Conservation (phyloP, 2,888 invertebrate species). For the Erebia palarica region DNA sequence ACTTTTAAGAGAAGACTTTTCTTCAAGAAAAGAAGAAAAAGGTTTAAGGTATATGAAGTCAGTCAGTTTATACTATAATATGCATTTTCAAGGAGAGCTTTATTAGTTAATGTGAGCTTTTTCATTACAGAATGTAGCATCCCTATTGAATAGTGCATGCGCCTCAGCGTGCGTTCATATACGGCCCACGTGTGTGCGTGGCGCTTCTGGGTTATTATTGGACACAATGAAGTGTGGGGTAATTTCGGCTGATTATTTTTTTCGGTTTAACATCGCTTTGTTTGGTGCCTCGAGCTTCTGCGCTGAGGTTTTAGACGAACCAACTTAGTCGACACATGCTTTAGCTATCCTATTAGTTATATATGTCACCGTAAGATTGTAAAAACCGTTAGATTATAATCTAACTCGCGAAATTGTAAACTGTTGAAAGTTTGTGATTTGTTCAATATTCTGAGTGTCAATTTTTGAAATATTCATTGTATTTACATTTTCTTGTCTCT, state of each 20-base stretch:
- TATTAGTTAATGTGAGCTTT: background rate
- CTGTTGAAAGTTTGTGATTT: too few relatives aligned
- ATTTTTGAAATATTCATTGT: too few relatives aligned
- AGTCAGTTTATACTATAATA: background rate
- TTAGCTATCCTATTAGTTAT: too few relatives aligned
- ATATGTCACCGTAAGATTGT: too few relatives aligned
- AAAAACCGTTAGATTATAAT: too few relatives aligned
- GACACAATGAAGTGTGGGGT: conserved; percentile 64
- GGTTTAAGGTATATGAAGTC: too few relatives aligned
- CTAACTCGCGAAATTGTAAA: too few relatives aligned
- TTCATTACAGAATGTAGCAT: conserved; percentile 3
- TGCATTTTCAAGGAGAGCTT: background rate
- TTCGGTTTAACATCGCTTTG: conserved; percentile 61
- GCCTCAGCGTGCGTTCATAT: conserved; percentile 47
- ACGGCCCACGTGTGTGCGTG: conserved; percentile 51
- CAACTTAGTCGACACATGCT: background rate
- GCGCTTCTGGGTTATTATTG: conserved; percentile 71
- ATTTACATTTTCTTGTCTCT: too few relatives aligned
- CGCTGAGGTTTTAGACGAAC: conserved; percentile 18
- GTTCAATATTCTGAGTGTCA: too few relatives aligned
- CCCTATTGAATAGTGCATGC: conserved; percentile 53
- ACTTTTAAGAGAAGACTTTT: too few relatives aligned
- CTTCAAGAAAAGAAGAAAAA: too few relatives aligned
- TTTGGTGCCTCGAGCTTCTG: conserved; percentile 55
- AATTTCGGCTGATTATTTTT: conserved; percentile 67